Conservation (phyloP, 2,797 vertebrate genomes). For the Steatocranus sp. region DNA sequence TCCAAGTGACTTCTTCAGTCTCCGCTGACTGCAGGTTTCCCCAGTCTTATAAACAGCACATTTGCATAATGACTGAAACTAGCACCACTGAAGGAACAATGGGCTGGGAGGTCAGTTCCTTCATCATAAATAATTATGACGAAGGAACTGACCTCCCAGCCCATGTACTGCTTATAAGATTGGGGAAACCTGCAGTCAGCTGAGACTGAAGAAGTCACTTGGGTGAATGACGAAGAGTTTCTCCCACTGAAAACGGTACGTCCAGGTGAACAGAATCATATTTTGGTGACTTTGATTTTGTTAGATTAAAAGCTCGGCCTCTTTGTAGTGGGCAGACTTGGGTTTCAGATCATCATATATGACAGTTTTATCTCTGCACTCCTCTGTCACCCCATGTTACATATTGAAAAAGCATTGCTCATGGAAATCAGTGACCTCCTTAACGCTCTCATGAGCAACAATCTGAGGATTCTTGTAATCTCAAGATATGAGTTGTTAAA, state of each 20-base stretch:
- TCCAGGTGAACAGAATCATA: neutral
- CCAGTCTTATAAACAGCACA: neutral
- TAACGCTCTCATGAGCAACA: neutral
- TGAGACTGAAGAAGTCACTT: neutral
- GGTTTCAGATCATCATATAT: conserved; percentile 8
- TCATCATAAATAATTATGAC: neutral
- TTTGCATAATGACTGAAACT: neutral
- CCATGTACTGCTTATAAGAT: neutral
- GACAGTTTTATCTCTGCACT: conserved; percentile 29
- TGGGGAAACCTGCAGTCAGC: neutral
- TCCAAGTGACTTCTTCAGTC: neutral
- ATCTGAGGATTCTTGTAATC: neutral
- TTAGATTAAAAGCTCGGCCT: neutral
- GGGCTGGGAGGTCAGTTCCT: neutral
- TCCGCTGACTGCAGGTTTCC: neutral
- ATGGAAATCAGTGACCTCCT: conserved; percentile 4
- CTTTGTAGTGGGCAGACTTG: neutral
- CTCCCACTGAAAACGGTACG: neutral
- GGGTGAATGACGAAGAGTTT: neutral
- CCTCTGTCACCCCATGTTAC: neutral
- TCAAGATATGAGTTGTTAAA: neutral
- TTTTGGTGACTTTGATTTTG: neutral
- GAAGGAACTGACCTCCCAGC: neutral
- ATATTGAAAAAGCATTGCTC: conserved; percentile 17
- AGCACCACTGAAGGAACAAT: neutral